Evolutionary conservation across 2,888 invertebrate species (phyloP).

Genomic region (Parapristionchus giblindavisi): DNA sequence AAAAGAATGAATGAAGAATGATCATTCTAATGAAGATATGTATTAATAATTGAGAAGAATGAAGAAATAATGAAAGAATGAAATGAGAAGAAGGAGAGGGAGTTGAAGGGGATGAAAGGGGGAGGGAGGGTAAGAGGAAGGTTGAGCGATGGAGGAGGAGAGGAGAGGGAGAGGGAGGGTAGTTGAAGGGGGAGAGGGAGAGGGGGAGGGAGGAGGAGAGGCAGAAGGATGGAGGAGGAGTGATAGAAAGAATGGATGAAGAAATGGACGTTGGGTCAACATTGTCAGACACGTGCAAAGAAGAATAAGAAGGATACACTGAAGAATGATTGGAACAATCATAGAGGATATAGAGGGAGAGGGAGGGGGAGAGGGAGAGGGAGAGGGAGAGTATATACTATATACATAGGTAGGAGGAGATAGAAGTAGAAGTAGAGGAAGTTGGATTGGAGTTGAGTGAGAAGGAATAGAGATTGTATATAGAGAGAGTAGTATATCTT

Average conservation of each 20-base stretch:
- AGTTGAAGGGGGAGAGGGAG: no score
- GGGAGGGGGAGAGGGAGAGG: neutral
- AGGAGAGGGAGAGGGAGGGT: no score
- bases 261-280: no score
- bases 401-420: neutral
- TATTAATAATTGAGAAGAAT: slow-evolving; percentile 24
- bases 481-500: neutral
- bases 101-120: no score
- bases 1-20: slow-evolving; percentile 1
- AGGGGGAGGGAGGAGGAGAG: no score
- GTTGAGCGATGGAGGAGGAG: no score
- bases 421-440: neutral
- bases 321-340: no score
- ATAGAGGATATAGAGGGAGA: neutral
- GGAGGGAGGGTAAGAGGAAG: no score
- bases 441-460: neutral
- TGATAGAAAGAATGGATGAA: slow-evolving; percentile 13
- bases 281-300: no score
- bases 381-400: neutral
- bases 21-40: neutral
- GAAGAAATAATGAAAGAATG: no score
- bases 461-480: neutral
- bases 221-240: neutral
- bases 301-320: no score
- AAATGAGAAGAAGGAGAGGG: no score